Conservation (phyloP, 2,888 invertebrate genomes). For the Ceramica pisi region DNA sequence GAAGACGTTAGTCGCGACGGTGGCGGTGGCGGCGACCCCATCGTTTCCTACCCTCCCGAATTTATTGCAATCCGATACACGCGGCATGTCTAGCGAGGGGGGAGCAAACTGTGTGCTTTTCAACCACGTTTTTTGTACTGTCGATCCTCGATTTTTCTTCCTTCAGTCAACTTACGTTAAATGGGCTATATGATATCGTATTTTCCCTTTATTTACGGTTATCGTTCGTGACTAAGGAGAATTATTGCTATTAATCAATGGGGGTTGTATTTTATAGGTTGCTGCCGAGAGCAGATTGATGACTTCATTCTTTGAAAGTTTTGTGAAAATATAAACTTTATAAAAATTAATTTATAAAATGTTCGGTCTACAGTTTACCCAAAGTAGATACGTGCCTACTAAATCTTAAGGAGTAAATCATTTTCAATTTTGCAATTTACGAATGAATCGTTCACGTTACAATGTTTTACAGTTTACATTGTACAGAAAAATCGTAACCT, state of each 20-base stretch:
- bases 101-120: conserved; percentile 43
- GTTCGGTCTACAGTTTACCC: background rate
- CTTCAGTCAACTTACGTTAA: conserved; percentile 40
- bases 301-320: conserved; percentile 14
- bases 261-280: conserved; percentile 32
- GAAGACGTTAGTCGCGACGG: conserved; percentile 75
- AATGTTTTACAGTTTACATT: background rate
- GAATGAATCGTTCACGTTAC: background rate
- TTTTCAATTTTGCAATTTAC: background rate
- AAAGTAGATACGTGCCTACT: background rate
- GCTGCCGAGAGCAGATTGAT: conserved; percentile 21
- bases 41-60: conserved; percentile 73
- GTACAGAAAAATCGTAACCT: background rate
- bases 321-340: background rate
- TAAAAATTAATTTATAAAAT: background rate
- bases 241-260: conserved; percentile 40
- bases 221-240: conserved; percentile 49
- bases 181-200: conserved; percentile 30
- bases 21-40: conserved; percentile 57
- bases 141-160: conserved; percentile 52
- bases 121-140: conserved; percentile 47
- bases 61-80: conserved; percentile 88
- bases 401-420: background rate
- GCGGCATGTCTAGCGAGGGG: conserved; percentile 56
- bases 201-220: conserved; percentile 52